Percentiles rank a stretch among this genome's conserved stretches.
phyloP scores from a whole-genome alignment of 53 echinoderm and acorn worm genomes.

The Stichopus horrens region DNA sequence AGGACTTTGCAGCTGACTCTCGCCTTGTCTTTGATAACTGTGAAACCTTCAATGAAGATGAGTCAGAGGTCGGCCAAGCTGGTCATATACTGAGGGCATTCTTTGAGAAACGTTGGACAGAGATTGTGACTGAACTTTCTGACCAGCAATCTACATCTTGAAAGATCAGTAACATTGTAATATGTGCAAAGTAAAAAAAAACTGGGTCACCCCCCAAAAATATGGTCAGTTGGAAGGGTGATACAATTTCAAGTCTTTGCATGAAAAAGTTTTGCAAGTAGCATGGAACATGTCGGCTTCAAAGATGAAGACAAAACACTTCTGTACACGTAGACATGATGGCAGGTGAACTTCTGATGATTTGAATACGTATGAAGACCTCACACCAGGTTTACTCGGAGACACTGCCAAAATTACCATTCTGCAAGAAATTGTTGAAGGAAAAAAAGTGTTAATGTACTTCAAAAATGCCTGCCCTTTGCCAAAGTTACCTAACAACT shows the following conservation, averaged over 20 bases:
- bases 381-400: background rate
- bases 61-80: constrained; percentile 92
- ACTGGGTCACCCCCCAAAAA: background rate
- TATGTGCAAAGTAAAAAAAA: background rate
- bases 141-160: constrained; percentile 14
- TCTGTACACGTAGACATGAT: too few species aligned
- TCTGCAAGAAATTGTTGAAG: background rate
- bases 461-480: too few species aligned
- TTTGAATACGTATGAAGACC: too few species aligned
- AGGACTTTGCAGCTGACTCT: constrained; percentile 89
- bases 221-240: background rate
- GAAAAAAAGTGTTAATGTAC: too few species aligned
- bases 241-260: too few species aligned
- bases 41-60: constrained; percentile 98
- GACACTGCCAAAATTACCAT: constrained; percentile 1
- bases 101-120: constrained; percentile 96
- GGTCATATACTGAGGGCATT: constrained; percentile 90
- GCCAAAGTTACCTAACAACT: too few species aligned
- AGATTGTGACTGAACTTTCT: constrained; percentile 34
- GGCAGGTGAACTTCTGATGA: too few species aligned
- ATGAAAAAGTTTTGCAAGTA: too few species aligned
- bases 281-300: too few species aligned
- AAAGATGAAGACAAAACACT: too few species aligned
- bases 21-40: constrained; percentile 96
- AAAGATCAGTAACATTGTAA: background rate